Percentiles rank a stretch among this genome's conserved stretches.
Evolutionary conservation across 2,797 vertebrate genomes (phyloP).

Genomic region (Bovichtus diacanthus): DNA sequence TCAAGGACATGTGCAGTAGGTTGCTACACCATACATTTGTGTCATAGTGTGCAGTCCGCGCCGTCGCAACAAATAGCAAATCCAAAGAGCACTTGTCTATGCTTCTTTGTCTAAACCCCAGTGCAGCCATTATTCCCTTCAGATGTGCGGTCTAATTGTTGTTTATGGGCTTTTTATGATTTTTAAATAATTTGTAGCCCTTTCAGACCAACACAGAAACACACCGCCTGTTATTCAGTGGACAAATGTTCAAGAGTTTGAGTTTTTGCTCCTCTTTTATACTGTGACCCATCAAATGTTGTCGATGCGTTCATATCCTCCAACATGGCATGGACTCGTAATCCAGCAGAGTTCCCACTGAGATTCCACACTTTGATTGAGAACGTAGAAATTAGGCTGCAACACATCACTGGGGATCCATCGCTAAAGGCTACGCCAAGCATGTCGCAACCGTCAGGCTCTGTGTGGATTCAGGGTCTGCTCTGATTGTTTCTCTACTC

Average conservation of each 20-base stretch:
- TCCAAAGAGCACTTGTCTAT: not conserved
- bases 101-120: not conserved
- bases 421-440: conserved; percentile 46
- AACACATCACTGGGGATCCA: conserved; percentile 40
- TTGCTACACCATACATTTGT: too few species aligned
- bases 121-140: not conserved
- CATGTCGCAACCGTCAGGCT: conserved; percentile 43
- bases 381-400: conserved; percentile 43
- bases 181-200: conserved; percentile 16
- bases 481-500: conserved; percentile 66
- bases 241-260: conserved; percentile 5
- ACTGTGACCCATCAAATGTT: not conserved
- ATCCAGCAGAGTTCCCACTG: conserved; percentile 21
- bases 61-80: too few species aligned
- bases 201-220: not conserved
- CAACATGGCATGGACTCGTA: conserved; percentile 16
- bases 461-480: conserved; percentile 38
- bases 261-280: conserved; percentile 2
- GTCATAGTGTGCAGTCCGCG: too few species aligned
- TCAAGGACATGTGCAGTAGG: too few species aligned
- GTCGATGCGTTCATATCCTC: conserved; percentile 1
- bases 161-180: conserved; percentile 16
- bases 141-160: not conserved
- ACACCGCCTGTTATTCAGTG: not conserved
- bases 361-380: conserved; percentile 33